These are phyloP conservation scores for Eupeodes latifasciatus DNA, from an alignment of 2,888 invertebrate genomes.

Conservation along the genomic window DNA sequence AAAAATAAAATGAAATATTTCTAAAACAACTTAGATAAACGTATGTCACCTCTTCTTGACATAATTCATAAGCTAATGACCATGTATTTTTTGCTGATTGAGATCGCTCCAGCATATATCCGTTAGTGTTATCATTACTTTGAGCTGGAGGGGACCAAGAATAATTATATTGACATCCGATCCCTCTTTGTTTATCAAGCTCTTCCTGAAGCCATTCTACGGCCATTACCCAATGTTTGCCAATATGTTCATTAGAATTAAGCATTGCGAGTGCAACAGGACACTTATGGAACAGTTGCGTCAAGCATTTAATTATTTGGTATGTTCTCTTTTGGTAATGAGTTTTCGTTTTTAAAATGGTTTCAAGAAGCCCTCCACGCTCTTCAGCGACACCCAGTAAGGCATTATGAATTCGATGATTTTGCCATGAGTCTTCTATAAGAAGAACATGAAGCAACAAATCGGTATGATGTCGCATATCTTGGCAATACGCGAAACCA, in stretches of 20 bases:
- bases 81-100: constrained; percentile 96
- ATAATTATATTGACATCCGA: constrained; percentile 90
- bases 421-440: constrained; percentile 98
- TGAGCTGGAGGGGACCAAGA: constrained; percentile 98
- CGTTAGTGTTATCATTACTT: constrained; percentile 97
- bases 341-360: constrained; percentile 95
- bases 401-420: constrained; percentile 96
- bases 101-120: constrained; percentile 96
- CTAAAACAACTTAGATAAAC: constrained; percentile 15
- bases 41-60: constrained; percentile 87
- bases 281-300: constrained; percentile 94
- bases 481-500: constrained; percentile 95
- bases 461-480: constrained; percentile 96
- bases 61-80: constrained; percentile 90
- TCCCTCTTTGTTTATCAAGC: constrained; percentile 88
- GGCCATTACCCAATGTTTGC: constrained; percentile 94
- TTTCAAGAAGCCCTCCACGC: constrained; percentile 96
- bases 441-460: constrained; percentile 93
- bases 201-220: constrained; percentile 98
- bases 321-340: constrained; percentile 98
- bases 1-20: not conserved
- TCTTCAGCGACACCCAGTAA: constrained; percentile 94
- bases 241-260: constrained; percentile 90
- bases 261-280: constrained; percentile 92
- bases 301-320: constrained; percentile 98